Base-by-base conservation (phyloP, 1,140 invertebrate species). In the Drosophila kurseongensis region DNA sequence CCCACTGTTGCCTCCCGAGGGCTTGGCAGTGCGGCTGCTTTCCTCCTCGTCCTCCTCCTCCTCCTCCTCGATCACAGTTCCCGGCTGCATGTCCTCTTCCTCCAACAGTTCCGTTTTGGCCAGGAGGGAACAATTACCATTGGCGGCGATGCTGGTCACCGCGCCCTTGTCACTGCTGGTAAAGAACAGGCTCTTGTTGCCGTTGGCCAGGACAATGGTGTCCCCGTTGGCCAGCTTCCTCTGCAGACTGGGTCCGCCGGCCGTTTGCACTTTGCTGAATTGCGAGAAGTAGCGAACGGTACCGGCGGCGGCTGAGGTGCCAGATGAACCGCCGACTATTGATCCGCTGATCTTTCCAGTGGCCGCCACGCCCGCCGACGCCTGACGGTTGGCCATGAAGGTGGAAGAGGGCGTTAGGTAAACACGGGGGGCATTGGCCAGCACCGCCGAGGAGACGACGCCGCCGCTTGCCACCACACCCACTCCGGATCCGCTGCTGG, bases 231-330 rank as follows among this genome's bases (percentile, higher is more conserved):
- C 14, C 9, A 80, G 44, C 61, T 80, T 89, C 12, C 45, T 23
- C 14, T 61, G 78, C 50, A 84, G 35, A 6, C 54, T 32, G n/a
- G 59, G 40, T 35, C 44, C 16, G 13, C 52, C 67, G 29, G 60
- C 36, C 32, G 48, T 60, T 69, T 78, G 80, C 47, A 72, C 40
- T 36, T 90, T 84, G 32, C 84, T 59, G 35, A 89, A 85, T 44
- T 89, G 84, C 10, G 84, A 90, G 44, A 89, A 89, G 10, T 89
- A 84, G 2, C 84, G 80, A 14, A 89, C 84, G 7, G 72, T 62
- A 1, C 79, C 79, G 8, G 65, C 27, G 14, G 50, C 9, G n/a
- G 35, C 8, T 23, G 50, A 8, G 35, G 36, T 36, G 44, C 23
- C 52, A 27, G 47, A 12, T 48, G 44, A n/a, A 18, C 29, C 32